Percentiles rank a stretch among this genome's conserved stretches.
Conservation (phyloP, 1,140 invertebrate species). For the Rhysida immarginata region DNA sequence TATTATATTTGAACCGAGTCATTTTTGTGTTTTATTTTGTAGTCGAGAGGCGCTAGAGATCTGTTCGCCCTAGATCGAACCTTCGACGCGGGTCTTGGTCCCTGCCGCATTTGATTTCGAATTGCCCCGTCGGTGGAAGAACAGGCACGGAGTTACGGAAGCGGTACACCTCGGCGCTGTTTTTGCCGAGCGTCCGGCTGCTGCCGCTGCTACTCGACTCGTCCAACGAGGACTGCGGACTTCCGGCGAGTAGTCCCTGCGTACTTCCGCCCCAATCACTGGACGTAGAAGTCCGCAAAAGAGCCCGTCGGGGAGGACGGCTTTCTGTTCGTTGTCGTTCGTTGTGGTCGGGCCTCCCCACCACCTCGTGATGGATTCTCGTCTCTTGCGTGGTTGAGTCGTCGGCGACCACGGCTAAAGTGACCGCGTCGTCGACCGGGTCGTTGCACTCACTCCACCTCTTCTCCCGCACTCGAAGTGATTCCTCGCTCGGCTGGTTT, state of each 20-base stretch:
- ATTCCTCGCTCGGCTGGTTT: background rate
- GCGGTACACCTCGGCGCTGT: too few relatives aligned
- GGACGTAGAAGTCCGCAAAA: background rate
- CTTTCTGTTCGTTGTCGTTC: background rate
- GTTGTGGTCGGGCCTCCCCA: background rate
- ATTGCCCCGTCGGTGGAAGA: too few relatives aligned
- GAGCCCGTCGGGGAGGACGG: background rate
- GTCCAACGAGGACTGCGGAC: background rate
- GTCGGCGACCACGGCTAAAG: background rate
- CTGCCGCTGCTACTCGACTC: conserved; percentile 1
- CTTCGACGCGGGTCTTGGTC: too few relatives aligned
- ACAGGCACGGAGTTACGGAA: background rate
- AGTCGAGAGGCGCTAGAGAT: too few relatives aligned
- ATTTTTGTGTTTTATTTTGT: too few relatives aligned
- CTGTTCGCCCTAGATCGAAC: too few relatives aligned
- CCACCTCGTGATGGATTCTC: background rate
- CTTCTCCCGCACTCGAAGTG: background rate
- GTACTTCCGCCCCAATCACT: background rate
- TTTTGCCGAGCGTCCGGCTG: background rate
- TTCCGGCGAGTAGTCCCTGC: background rate
- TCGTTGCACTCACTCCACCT: background rate
- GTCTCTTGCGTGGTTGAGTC: background rate
- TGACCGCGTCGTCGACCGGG: background rate
- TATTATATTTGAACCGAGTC: too few relatives aligned
- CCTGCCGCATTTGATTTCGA: too few relatives aligned